These are phyloP conservation scores for Deilephila elpenor DNA, from an alignment of 2,888 invertebrate genomes.

Conservation along the genomic window DNA sequence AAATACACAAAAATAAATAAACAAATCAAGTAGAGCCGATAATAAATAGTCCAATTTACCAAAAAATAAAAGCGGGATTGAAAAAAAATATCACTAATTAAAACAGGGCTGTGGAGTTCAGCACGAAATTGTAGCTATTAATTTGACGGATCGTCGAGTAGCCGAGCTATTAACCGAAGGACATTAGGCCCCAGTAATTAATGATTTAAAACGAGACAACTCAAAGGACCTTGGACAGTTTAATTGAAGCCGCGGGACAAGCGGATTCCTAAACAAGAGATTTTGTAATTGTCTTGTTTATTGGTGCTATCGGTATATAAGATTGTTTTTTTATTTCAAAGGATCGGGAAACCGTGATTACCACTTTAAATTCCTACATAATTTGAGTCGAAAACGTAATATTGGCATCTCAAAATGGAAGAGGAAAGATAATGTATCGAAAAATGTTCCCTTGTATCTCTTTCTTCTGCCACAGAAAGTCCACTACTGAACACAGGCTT, in stretches of 20 bases:
- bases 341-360: too few relatives aligned
- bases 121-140: constrained; percentile 20
- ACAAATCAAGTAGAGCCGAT: neutral
- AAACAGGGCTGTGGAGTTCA: constrained; percentile 6
- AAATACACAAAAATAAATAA: too few relatives aligned
- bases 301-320: neutral
- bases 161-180: constrained; percentile 9
- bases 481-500: too few relatives aligned
- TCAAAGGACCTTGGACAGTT: constrained; percentile 31
- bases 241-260: constrained; percentile 39
- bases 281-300: neutral
- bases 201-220: constrained; percentile 38
- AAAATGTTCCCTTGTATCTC: too few relatives aligned
- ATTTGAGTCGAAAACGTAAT: too few relatives aligned
- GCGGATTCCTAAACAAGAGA: constrained; percentile 1
- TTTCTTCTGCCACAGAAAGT: too few relatives aligned
- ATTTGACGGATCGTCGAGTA: constrained; percentile 20
- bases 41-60: constrained; percentile 2
- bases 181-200: constrained; percentile 33
- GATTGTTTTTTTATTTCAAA: neutral
- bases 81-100: constrained; percentile 18
- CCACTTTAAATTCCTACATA: too few relatives aligned
- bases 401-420: too few relatives aligned
- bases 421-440: too few relatives aligned
- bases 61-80: constrained; percentile 17